Conservation (phyloP, 2,888 invertebrate species). For the Erpobdella octoculata region DNA sequence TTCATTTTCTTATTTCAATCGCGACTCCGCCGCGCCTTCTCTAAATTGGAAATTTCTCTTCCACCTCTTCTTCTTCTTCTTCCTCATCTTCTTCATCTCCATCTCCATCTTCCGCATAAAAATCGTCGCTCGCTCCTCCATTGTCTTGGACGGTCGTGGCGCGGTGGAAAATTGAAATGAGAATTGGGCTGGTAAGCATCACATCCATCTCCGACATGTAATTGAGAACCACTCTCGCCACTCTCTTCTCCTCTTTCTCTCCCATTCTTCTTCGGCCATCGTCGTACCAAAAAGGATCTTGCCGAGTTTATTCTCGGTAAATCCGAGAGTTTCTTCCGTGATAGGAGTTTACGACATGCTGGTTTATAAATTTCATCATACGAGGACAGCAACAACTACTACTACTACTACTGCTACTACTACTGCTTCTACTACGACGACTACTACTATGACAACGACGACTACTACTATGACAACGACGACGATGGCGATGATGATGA, state of each 20-base stretch:
- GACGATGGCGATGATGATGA: neutral
- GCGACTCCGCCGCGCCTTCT: no score
- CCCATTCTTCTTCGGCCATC: neutral
- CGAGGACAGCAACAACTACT: neutral
- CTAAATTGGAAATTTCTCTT: no score
- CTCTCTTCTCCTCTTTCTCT: neutral
- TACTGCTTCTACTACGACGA: neutral
- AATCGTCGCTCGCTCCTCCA: neutral
- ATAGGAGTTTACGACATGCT: neutral
- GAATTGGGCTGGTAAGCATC: neutral
- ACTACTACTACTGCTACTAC: neutral
- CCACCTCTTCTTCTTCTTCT: slow-evolving; percentile 15
- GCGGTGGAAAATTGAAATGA: neutral
- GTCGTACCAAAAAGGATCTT: no score
- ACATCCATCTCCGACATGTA: neutral
- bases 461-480: neutral
- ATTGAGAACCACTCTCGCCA: neutral
- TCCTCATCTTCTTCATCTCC: slow-evolving; percentile 21
- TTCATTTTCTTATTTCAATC: no score
- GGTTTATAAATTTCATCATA: no score
- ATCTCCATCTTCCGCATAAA: neutral
- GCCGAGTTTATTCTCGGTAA: no score
- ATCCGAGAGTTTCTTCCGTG: neutral
- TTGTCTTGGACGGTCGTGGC: neutral
- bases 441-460: neutral